Percentiles rank a stretch among this genome's conserved stretches.
phyloP scores from a whole-genome alignment of 2,888 invertebrate species.

The Cephus sareptanus region DNA sequence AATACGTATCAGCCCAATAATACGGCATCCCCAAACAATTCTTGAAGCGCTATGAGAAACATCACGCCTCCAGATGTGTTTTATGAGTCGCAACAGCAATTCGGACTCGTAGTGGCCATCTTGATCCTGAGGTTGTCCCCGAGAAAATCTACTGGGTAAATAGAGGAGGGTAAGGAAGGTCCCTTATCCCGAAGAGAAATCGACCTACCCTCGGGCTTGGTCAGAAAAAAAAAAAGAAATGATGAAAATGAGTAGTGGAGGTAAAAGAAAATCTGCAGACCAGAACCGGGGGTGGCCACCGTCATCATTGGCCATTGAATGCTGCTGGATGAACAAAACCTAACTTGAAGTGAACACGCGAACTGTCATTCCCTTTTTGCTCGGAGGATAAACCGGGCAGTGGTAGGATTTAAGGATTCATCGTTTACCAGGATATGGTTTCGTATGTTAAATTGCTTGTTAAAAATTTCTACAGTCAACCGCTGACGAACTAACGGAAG shows the following conservation, averaged over 20 bases:
- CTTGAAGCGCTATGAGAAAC: not conserved
- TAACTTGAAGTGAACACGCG: not conserved
- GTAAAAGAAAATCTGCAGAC: not conserved
- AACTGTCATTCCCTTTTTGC: not conserved
- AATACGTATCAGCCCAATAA: not conserved
- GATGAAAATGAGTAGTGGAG: not conserved
- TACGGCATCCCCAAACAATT: not conserved
- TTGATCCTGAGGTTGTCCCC: not conserved
- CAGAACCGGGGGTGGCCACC: not conserved
- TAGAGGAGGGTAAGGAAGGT: not conserved
- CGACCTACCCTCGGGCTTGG: not conserved
- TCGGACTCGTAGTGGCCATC: not conserved
- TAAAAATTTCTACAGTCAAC: not conserved
- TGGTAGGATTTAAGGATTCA: not conserved
- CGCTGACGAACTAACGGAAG: not conserved
- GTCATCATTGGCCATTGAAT: not conserved
- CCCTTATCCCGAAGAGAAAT: not conserved
- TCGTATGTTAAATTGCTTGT: not conserved
- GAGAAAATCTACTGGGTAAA: not conserved
- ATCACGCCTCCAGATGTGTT: not conserved
- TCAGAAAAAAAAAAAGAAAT: not conserved
- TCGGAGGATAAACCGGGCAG: not conserved
- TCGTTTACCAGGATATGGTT: not conserved
- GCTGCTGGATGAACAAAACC: not conserved
- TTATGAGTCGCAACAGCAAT: not conserved